phyloP scores from a whole-genome alignment of 2,797 vertebrate genomes.

The Ceryle rudis region DNA sequence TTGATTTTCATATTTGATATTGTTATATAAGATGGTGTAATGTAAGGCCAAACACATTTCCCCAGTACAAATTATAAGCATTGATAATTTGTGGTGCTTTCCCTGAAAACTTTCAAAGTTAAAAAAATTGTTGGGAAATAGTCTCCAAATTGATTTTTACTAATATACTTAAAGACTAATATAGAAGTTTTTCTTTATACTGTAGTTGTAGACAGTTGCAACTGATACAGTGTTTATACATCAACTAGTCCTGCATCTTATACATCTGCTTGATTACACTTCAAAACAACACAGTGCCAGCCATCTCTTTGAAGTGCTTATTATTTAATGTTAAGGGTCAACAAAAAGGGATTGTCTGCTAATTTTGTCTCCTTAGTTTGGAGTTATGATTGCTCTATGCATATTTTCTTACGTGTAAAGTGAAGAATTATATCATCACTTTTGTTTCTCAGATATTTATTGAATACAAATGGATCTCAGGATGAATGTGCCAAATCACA shows the following conservation, averaged over 20 bases:
- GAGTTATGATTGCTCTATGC: neutral
- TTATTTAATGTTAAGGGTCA: neutral
- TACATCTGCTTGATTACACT: neutral
- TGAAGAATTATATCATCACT: neutral
- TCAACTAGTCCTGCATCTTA: neutral
- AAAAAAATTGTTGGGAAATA: constrained; percentile 40
- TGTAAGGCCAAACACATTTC: constrained; percentile 69
- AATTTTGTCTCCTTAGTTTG: neutral
- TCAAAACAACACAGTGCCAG: neutral
- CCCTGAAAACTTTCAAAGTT: constrained; percentile 66
- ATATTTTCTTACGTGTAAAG: neutral
- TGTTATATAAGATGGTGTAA: constrained; percentile 87
- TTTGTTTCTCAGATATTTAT: neutral
- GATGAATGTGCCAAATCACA: neutral
- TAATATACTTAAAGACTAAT: constrained; percentile 46
- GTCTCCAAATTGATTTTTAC: constrained; percentile 57
- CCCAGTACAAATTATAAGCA: constrained; percentile 63
- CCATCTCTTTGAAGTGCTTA: neutral
- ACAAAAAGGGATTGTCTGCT: neutral
- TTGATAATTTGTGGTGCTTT: constrained; percentile 70
- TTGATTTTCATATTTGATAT: constrained; percentile 88
- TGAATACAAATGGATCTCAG: neutral
- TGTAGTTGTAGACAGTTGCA: neutral
- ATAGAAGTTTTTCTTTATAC: neutral
- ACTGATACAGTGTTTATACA: neutral